These are phyloP conservation scores for Agrotis ipsilon DNA, from an alignment of 2,888 invertebrate genomes.

Conservation along the genomic window DNA sequence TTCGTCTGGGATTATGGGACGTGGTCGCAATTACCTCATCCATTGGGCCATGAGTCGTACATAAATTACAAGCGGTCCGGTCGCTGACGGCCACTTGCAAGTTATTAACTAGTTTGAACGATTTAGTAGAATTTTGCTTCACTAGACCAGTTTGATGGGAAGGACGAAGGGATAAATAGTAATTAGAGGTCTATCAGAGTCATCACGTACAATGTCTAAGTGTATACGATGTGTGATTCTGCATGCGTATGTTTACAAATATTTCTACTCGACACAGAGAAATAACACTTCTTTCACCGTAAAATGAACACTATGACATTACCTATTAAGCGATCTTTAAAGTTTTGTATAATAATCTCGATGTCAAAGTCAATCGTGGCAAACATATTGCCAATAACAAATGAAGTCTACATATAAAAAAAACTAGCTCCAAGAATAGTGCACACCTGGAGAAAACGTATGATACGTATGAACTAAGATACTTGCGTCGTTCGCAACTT, in stretches of 20 bases:
- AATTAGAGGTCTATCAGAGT: constrained; percentile 6
- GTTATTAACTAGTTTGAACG: constrained; percentile 66
- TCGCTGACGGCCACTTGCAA: constrained; percentile 60
- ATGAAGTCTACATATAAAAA: constrained; percentile 47
- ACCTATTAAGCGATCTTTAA: constrained; percentile 71
- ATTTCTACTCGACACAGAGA: background rate
- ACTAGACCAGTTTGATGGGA: constrained; percentile 20
- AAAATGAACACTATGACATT: constrained; percentile 49
- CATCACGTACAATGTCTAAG: background rate
- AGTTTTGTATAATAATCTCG: constrained; percentile 74
- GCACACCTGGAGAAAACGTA: constrained; percentile 74
- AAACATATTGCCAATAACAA: constrained; percentile 71
- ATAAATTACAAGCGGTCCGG: constrained; percentile 71
- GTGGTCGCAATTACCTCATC: constrained; percentile 73
- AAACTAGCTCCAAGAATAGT: constrained; percentile 63
- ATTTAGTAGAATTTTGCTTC: constrained; percentile 44
- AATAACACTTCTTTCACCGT: background rate
- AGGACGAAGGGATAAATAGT: constrained; percentile 10
- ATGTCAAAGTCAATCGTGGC: constrained; percentile 74
- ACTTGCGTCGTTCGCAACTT: constrained; percentile 77
- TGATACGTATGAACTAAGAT: constrained; percentile 71
- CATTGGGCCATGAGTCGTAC: constrained; percentile 75
- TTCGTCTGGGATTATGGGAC: constrained; percentile 64
- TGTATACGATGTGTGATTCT: too few species aligned
- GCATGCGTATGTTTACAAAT: constrained; percentile 5